Evolutionary conservation across 2,888 invertebrate species (phyloP).

Genomic region (Podotricha telesiphe): DNA sequence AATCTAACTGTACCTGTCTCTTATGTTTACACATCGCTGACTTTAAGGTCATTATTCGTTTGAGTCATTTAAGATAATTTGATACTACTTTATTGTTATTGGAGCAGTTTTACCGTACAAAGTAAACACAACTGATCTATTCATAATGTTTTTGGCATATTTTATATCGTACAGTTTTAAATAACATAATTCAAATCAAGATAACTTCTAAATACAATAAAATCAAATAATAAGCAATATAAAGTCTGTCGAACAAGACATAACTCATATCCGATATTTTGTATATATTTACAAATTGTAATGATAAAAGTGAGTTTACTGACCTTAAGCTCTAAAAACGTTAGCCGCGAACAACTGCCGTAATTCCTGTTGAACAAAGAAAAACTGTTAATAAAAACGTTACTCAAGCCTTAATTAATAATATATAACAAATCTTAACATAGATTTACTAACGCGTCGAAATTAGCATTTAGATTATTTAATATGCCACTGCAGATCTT

Average conservation of each 20-base stretch:
- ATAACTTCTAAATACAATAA: neutral
- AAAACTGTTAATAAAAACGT: constrained; percentile 47
- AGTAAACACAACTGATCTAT: neutral
- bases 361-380: constrained; percentile 70
- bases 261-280: neutral
- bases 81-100: constrained; percentile 57
- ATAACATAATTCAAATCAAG: neutral
- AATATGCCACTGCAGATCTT: constrained; percentile 36
- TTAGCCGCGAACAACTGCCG: constrained; percentile 65
- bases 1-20: constrained; percentile 68
- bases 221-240: too few species aligned
- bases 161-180: neutral
- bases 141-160: constrained; percentile 42
- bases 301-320: constrained; percentile 72
- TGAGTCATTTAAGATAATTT: constrained; percentile 61
- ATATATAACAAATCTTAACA: neutral
- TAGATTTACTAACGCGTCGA: constrained; percentile 2
- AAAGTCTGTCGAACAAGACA: too few species aligned
- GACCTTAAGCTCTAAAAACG: constrained; percentile 71
- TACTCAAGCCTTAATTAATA: constrained; percentile 36
- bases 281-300: constrained; percentile 69
- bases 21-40: constrained; percentile 71
- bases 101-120: constrained; percentile 46
- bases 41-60: constrained; percentile 62
- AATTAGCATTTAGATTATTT: constrained; percentile 38